Conservation (phyloP, 2,113 vertebrate species). For the Dipodomys ordii region DNA sequence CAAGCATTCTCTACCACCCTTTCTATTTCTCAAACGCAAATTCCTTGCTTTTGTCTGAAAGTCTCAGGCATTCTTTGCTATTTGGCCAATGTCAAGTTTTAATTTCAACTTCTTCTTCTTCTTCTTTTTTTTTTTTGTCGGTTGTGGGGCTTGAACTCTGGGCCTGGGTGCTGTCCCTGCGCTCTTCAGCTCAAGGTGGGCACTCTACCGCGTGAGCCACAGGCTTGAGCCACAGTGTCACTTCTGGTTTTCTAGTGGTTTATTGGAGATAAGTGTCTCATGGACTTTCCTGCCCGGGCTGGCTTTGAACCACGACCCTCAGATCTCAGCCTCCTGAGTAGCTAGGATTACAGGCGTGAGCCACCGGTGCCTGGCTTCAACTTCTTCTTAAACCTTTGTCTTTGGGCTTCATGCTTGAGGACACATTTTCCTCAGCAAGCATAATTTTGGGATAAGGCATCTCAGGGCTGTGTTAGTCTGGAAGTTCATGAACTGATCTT, state of each 20-base stretch:
- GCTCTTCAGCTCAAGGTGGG: too few species aligned
- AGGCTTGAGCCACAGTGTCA: too few species aligned
- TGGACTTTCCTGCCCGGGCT: too few species aligned
- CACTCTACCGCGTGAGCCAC: too few species aligned
- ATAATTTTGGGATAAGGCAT: not conserved
- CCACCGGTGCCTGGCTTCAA: not conserved
- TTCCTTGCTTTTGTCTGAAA: not conserved
- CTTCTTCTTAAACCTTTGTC: not conserved
- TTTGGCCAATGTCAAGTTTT: not conserved
- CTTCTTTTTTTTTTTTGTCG: too few species aligned
- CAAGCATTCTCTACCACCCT: accelerated
- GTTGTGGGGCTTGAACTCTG: too few species aligned
- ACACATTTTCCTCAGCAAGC: not conserved
- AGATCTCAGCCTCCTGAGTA: too few species aligned
- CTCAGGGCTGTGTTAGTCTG: not conserved
- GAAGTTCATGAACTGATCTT: not conserved
- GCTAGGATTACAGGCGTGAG: too few species aligned
- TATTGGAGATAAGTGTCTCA: too few species aligned
- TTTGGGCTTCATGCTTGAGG: not conserved
- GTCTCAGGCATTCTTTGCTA: not conserved
- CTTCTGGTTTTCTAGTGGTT: too few species aligned
- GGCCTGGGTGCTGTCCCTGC: too few species aligned
- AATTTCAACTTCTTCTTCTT: not conserved
- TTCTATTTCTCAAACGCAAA: not conserved
- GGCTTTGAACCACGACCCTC: too few species aligned